phyloP scores from a whole-genome alignment of 2,888 invertebrate species.

The Drosophila vallismaia region DNA sequence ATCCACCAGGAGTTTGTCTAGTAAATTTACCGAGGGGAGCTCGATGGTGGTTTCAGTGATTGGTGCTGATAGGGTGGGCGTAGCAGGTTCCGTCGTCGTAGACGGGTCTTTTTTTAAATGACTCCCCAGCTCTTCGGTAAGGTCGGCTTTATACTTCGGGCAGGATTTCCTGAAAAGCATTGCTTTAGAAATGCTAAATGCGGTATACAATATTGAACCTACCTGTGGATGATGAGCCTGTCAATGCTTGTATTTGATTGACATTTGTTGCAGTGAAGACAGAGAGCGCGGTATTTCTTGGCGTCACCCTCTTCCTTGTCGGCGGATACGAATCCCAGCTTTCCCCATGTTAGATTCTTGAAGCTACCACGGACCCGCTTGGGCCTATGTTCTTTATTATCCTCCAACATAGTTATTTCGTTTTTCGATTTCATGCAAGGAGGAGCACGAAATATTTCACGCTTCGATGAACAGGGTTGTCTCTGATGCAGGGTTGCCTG shows the following conservation, averaged over 20 bases:
- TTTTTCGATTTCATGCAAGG: too few species aligned
- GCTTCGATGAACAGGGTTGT: too few species aligned
- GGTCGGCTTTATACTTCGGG: constrained; percentile 15
- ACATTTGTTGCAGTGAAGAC: constrained; percentile 33
- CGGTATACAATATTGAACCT: background rate
- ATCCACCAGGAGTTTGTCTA: constrained; percentile 35
- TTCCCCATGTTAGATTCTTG: constrained; percentile 30
- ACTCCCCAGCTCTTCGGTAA: constrained; percentile 22
- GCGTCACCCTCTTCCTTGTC: constrained; percentile 1
- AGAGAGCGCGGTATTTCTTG: constrained; percentile 35
- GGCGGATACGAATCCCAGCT: constrained; percentile 28
- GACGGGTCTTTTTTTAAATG: background rate
- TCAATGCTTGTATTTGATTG: constrained; percentile 46
- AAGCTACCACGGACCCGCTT: constrained; percentile 19
- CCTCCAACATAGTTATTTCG: background rate
- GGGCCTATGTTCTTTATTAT: constrained; percentile 10
- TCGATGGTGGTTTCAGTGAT: background rate
- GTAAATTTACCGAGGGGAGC: background rate
- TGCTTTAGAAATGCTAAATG: background rate
- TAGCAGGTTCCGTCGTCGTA: background rate
- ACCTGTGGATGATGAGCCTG: constrained; percentile 40
- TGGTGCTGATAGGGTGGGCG: background rate
- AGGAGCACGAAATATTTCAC: too few species aligned
- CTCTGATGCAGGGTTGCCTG: too few species aligned
- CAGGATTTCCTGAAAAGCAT: constrained; percentile 27